A percentile compares a stretch with the other conserved stretches of the same genome.
phyloP scores from a whole-genome alignment of 2,113 vertebrate genomes.

The Clarias gariepinus region DNA sequence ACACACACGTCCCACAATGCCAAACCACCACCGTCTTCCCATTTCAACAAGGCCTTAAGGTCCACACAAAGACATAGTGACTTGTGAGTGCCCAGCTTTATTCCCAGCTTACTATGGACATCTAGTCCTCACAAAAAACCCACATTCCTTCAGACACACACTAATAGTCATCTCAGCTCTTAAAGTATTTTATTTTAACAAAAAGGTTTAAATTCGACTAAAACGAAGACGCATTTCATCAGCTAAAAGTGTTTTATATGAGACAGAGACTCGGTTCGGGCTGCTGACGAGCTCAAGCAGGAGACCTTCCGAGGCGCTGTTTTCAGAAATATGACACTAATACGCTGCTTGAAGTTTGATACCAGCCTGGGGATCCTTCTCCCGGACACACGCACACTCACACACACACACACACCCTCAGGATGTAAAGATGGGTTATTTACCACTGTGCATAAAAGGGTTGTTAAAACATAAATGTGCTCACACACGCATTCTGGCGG shows the following conservation, averaged over 20 bases:
- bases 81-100: neutral
- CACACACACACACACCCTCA: conserved; percentile 8
- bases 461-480: neutral
- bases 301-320: conserved; percentile 6
- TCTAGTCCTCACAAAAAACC: neutral
- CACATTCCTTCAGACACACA: no score
- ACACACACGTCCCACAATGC: no score
- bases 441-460: neutral
- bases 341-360: conserved; percentile 54
- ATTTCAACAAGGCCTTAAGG: neutral
- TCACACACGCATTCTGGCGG: neutral
- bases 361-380: conserved; percentile 47
- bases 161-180: neutral
- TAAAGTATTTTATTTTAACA: neutral
- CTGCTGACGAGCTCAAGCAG: conserved; percentile 1
- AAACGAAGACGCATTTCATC: neutral
- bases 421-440: neutral
- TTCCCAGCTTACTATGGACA: neutral
- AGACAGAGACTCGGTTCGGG: neutral
- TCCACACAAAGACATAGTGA: neutral
- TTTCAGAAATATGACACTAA: conserved; percentile 49
- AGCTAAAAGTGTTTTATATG: neutral
- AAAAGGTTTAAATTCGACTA: no score
- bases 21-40: neutral
- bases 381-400: conserved; percentile 2